Evolutionary conservation across 2,888 invertebrate species (phyloP).

Genomic region (Apotomis capreana): DNA sequence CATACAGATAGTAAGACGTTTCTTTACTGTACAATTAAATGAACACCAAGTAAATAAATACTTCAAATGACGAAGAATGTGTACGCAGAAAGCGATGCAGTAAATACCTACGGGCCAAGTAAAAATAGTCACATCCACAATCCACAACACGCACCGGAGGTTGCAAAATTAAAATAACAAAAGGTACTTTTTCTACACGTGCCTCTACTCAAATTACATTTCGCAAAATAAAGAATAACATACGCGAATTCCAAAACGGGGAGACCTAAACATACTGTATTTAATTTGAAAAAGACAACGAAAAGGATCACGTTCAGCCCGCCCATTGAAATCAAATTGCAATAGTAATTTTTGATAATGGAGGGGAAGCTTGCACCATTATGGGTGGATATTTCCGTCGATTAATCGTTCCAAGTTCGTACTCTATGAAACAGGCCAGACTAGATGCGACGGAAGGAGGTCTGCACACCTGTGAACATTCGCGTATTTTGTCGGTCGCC

Average conservation of each 20-base stretch:
- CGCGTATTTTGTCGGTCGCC: conserved; percentile 63
- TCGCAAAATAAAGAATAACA: conserved; percentile 65
- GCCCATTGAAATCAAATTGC: conserved; percentile 74
- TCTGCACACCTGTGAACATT: conserved; percentile 68
- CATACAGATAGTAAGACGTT: no score
- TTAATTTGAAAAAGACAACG: conserved; percentile 79
- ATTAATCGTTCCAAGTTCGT: conserved; percentile 70
- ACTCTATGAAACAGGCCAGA: conserved; percentile 60
- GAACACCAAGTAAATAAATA: background rate
- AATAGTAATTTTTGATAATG: conserved; percentile 79
- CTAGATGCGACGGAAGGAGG: conserved; percentile 65
- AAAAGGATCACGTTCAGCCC: conserved; percentile 67
- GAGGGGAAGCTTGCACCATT: conserved; percentile 68
- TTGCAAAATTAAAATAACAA: conserved; percentile 70
- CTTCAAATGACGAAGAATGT: background rate
- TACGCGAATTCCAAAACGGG: conserved; percentile 60
- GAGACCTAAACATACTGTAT: conserved; percentile 65
- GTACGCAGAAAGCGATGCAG: background rate
- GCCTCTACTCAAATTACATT: conserved; percentile 72
- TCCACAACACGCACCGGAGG: conserved; percentile 48
- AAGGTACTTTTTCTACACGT: conserved; percentile 70
- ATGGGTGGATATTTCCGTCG: conserved; percentile 78
- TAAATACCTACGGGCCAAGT: conserved; percentile 3
- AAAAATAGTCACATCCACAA: conserved; percentile 36
- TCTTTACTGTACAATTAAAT: background rate